Conservation (phyloP, 2,888 invertebrate species). For the Fragum whitleyi region DNA sequence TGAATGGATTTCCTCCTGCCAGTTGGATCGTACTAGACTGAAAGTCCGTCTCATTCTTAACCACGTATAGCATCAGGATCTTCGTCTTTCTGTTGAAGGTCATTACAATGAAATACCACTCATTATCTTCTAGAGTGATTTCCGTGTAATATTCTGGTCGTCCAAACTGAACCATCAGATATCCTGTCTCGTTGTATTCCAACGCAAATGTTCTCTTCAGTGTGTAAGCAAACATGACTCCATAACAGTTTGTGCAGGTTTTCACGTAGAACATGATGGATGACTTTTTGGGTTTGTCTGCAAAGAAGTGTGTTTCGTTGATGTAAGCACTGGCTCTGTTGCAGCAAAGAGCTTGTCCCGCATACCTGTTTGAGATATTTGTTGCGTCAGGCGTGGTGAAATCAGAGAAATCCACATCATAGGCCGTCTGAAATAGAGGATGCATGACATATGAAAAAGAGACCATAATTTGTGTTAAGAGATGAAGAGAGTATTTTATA, state of each 20-base stretch:
- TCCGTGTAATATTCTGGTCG: conserved; percentile 26
- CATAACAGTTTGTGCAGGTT: conserved; percentile 52
- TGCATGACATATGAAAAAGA: neutral
- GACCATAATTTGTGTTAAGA: neutral
- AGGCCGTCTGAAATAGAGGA: conserved; percentile 5
- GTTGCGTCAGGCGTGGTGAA: conserved; percentile 13
- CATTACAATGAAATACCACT: conserved; percentile 48
- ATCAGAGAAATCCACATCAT: conserved; percentile 18
- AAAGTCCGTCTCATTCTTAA: neutral
- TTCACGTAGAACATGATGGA: conserved; percentile 54
- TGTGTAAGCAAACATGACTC: conserved; percentile 52
- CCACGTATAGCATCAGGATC: neutral
- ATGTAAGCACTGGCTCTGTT: conserved; percentile 39
- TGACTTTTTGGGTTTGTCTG: conserved; percentile 12
- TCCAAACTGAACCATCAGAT: conserved; percentile 44
- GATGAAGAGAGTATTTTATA: too few species aligned
- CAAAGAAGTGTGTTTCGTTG: conserved; percentile 36
- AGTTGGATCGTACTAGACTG: conserved; percentile 2
- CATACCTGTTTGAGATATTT: conserved; percentile 19
- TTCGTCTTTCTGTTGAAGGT: conserved; percentile 21
- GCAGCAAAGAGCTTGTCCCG: conserved; percentile 48
- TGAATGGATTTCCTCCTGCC: conserved; percentile 28
- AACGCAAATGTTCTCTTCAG: conserved; percentile 37
- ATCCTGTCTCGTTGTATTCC: conserved; percentile 41
- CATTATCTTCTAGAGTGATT: conserved; percentile 37